Conservation (phyloP, 2,113 vertebrate species). For the Lepisosteus osseus region DNA sequence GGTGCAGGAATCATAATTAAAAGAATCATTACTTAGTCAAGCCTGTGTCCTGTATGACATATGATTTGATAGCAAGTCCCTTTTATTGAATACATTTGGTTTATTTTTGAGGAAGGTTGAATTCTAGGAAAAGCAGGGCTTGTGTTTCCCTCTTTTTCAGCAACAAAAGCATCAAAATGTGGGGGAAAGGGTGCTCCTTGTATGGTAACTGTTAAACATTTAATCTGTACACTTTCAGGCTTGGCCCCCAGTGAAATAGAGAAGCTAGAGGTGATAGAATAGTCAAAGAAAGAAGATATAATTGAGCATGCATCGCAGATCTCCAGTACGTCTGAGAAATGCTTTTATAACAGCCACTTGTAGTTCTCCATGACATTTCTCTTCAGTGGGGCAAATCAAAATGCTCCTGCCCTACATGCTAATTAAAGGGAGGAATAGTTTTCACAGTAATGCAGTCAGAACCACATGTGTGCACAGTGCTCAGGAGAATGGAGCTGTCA, state of each 20-base stretch:
- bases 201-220: slow-evolving; percentile 13
- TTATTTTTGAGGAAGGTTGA: slow-evolving; percentile 11
- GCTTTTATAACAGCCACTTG: slow-evolving; percentile 6
- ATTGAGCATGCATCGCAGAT: not conserved
- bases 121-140: slow-evolving; percentile 2
- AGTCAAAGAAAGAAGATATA: not conserved
- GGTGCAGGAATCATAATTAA: too few species aligned
- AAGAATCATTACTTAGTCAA: too few species aligned
- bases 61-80: too few species aligned
- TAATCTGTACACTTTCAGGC: slow-evolving; percentile 13
- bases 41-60: too few species aligned
- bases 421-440: slow-evolving; percentile 5
- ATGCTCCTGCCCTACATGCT: not conserved
- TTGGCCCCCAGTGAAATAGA: slow-evolving; percentile 13
- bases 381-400: not conserved
- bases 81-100: slow-evolving; percentile 11
- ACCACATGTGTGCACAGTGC: not conserved
- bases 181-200: slow-evolving; percentile 1
- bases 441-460: not conserved
- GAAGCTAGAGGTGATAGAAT: not conserved
- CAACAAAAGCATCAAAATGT: slow-evolving; percentile 6
- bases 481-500: too few species aligned
- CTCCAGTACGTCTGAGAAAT: not conserved
- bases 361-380: slow-evolving; percentile 5
- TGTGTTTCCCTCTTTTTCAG: not conserved